These are phyloP conservation scores for Cantharis nigra DNA, from an alignment of 2,888 invertebrate species.

Conservation along the genomic window DNA sequence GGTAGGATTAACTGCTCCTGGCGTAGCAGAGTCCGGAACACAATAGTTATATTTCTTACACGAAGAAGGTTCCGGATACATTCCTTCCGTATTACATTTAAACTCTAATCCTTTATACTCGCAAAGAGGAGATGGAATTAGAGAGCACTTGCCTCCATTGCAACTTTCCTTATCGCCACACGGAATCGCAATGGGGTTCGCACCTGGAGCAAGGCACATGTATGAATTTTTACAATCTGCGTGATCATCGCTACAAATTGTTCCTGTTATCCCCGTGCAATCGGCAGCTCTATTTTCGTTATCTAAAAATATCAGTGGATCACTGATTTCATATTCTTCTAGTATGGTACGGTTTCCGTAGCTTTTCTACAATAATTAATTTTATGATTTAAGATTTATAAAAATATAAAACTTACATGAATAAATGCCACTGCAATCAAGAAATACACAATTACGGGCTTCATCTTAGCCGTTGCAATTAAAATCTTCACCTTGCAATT, in stretches of 20 bases:
- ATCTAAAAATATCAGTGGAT: neutral
- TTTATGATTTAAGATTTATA: no score
- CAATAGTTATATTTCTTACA: slow-evolving; percentile 5
- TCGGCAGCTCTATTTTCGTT: neutral
- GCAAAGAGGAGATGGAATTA: neutral
- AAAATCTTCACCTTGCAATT: no score
- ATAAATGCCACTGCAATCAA: no score
- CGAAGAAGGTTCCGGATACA: slow-evolving; percentile 5
- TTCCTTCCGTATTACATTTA: neutral
- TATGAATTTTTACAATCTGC: no score
- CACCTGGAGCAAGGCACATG: neutral
- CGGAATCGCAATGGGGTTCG: no score
- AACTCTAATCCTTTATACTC: neutral
- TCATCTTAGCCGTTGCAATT: no score
- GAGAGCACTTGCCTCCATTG: neutral
- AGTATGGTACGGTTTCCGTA: no score
- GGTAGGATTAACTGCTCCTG: neutral
- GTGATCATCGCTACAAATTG: neutral
- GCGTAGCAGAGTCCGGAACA: neutral
- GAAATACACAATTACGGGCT: no score
- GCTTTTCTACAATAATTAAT: no score
- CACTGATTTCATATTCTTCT: neutral
- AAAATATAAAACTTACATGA: no score
- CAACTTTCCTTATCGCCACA: neutral
- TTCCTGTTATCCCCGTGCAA: neutral